phyloP scores from a whole-genome alignment of 2,797 vertebrate species.

The Danio albolineatus region DNA sequence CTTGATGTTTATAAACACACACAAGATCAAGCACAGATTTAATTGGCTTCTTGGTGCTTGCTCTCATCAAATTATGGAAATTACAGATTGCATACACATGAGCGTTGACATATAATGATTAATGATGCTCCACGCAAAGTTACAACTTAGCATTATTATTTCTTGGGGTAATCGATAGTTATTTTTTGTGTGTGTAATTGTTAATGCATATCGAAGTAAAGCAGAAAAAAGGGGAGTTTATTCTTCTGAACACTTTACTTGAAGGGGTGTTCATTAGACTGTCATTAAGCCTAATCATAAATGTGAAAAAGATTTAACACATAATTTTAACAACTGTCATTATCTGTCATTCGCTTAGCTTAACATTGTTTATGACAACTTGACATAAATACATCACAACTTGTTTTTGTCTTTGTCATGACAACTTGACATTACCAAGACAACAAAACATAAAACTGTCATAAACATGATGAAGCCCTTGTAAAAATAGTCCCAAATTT shows the following conservation, averaged over 20 bases:
- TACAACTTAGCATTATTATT: constrained; percentile 14
- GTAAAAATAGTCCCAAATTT: too few relatives aligned
- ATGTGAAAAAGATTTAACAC: too few relatives aligned
- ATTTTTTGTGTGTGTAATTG: neutral
- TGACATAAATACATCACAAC: too few relatives aligned
- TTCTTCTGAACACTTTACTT: neutral
- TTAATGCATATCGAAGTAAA: neutral
- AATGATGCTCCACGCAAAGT: neutral
- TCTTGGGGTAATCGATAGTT: neutral
- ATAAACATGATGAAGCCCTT: too few relatives aligned
- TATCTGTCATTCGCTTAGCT: too few relatives aligned
- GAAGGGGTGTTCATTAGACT: too few relatives aligned
- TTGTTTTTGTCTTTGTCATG: too few relatives aligned
- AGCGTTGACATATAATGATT: constrained; percentile 11
- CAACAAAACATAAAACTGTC: too few relatives aligned
- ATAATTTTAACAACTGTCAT: too few relatives aligned
- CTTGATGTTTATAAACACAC: constrained; percentile 37
- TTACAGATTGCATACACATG: constrained; percentile 11
- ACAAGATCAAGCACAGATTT: constrained; percentile 35
- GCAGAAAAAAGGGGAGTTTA: neutral
- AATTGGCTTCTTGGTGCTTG: constrained; percentile 45
- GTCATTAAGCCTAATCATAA: too few relatives aligned
- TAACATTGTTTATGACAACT: too few relatives aligned
- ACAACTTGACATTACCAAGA: too few relatives aligned
- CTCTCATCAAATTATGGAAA: constrained; percentile 45